These are phyloP conservation scores for Harpagoxenus sublaevis DNA, from an alignment of 2,888 invertebrate genomes.

Conservation along the genomic window DNA sequence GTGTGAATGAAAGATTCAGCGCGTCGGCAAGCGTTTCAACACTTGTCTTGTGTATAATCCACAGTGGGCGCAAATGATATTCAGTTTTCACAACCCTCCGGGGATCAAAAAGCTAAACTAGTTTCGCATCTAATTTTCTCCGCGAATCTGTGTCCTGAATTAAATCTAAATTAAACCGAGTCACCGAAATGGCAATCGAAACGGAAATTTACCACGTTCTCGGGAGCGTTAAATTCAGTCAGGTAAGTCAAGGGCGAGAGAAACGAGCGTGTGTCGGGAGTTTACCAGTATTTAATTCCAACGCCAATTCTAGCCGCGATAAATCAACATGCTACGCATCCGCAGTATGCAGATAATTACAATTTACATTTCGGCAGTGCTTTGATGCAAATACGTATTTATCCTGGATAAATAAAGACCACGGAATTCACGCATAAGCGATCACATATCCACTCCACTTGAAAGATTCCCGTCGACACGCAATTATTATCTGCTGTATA, in stretches of 20 bases:
- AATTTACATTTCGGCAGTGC: constrained; percentile 60
- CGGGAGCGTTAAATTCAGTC: neutral
- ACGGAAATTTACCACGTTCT: neutral
- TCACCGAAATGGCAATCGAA: neutral
- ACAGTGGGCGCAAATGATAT: constrained; percentile 44
- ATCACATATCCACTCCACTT: constrained; percentile 21
- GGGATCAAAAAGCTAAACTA: constrained; percentile 69
- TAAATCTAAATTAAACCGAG: constrained; percentile 80
- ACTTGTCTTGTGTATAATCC: constrained; percentile 65
- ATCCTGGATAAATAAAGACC: constrained; percentile 64
- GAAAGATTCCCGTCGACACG: constrained; percentile 19
- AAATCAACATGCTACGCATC: constrained; percentile 17
- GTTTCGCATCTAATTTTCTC: constrained; percentile 61
- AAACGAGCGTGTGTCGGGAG: neutral
- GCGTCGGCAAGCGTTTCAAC: constrained; percentile 49
- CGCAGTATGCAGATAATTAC: constrained; percentile 12
- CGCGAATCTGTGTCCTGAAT: constrained; percentile 68
- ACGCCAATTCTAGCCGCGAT: constrained; percentile 59
- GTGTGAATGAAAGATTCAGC: constrained; percentile 69
- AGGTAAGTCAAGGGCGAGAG: constrained; percentile 3
- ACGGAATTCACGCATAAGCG: constrained; percentile 50
- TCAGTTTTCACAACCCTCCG: constrained; percentile 72
- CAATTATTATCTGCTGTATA: constrained; percentile 24
- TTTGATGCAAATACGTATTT: constrained; percentile 64
- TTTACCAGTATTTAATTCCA: constrained; percentile 13